These are phyloP conservation scores for Caenorhabditis remanei DNA, from an alignment of 1,140 invertebrate genomes.

Conservation along the genomic window DNA sequence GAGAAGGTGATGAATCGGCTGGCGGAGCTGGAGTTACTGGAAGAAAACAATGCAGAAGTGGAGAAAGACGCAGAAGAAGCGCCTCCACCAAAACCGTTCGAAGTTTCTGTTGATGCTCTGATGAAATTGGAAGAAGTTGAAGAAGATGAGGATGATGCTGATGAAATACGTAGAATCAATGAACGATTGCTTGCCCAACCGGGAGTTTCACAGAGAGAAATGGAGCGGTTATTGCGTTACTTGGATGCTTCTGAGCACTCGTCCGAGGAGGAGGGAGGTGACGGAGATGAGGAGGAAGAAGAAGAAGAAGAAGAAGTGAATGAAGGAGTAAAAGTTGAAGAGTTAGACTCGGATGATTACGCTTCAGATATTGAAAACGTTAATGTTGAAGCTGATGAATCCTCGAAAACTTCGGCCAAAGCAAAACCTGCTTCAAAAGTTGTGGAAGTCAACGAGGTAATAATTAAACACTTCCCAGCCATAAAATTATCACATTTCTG, in stretches of 20 bases:
- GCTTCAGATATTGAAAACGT: slow-evolving; percentile 3
- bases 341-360: slow-evolving; percentile 37
- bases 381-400: neutral
- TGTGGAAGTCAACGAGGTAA: neutral
- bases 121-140: slow-evolving; percentile 10
- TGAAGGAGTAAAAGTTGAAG: slow-evolving; percentile 7
- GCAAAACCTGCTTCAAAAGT: neutral
- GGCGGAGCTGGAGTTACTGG: neutral
- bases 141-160: neutral
- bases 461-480: no score
- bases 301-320: neutral
- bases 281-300: neutral
- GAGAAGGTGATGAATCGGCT: slow-evolving; percentile 9
- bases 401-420: neutral
- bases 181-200: slow-evolving; percentile 22
- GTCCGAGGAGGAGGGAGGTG: neutral
- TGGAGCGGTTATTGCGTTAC: slow-evolving; percentile 1
- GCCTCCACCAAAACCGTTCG: slow-evolving; percentile 1
- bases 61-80: neutral
- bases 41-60: neutral
- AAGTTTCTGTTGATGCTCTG: neutral
- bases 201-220: slow-evolving; percentile 28
- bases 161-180: slow-evolving; percentile 9
- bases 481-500: no score
- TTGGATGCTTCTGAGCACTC: slow-evolving; percentile 1